phyloP scores from a whole-genome alignment of 30 jellyfish, hydroid and myxozoan genomes.

The Turritopsis dohrnii region DNA sequence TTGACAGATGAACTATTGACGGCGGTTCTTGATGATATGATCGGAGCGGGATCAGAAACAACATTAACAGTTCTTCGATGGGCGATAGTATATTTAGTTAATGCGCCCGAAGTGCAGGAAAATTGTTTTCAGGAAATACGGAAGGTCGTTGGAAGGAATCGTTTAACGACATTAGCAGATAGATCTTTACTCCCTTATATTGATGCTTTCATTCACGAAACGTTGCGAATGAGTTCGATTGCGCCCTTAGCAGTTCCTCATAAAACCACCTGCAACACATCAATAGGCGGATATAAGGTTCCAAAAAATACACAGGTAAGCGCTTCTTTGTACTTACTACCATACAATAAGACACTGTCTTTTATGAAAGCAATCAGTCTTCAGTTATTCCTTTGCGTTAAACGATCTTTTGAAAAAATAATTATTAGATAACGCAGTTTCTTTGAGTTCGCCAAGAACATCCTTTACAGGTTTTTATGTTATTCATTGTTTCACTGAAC shows the following conservation, averaged over 20 bases:
- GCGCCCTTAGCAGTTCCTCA: constrained; percentile 91
- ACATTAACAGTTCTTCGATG: constrained; percentile 73
- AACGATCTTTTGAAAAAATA: too few species aligned
- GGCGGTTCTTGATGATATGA: constrained; percentile 70
- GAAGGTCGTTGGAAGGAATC: constrained; percentile 41
- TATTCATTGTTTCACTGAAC: too few species aligned
- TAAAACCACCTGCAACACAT: constrained; percentile 73
- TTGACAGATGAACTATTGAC: constrained; percentile 53
- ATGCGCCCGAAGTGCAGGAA: constrained; percentile 67
- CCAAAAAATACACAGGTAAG: constrained; percentile 66
- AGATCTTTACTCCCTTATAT: constrained; percentile 42
- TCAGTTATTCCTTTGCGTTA: too few species aligned
- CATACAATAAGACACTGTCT: too few species aligned
- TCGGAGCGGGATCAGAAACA: constrained; percentile 89
- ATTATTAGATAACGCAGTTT: too few species aligned
- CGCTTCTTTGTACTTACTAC: not conserved
- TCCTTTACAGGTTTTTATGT: too few species aligned
- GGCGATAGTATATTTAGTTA: constrained; percentile 65
- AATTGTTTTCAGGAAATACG: constrained; percentile 43
- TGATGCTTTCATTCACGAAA: constrained; percentile 76
- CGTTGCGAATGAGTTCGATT: constrained; percentile 69
- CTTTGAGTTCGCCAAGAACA: too few species aligned
- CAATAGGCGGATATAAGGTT: constrained; percentile 53
- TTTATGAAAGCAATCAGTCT: too few species aligned
- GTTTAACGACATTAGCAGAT: constrained; percentile 48